Conservation (phyloP, 2,888 invertebrate genomes). For the Aleiodes testaceus region DNA sequence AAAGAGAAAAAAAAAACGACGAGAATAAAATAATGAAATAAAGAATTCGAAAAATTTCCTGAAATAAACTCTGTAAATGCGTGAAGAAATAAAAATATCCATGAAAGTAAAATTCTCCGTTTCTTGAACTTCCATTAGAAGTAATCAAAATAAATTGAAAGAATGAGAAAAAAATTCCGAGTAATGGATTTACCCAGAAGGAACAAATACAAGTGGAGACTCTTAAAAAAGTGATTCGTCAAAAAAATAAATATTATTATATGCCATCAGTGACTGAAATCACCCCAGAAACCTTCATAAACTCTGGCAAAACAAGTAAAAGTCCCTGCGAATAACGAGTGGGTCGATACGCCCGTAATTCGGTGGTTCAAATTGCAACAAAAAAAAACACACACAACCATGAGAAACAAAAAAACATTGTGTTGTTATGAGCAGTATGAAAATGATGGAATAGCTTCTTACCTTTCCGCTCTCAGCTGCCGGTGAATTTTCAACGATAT, state of each 20-base stretch:
- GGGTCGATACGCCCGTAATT: conserved; percentile 44
- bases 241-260: too few species aligned
- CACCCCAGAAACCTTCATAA: not conserved
- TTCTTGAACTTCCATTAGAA: too few species aligned
- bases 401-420: not conserved
- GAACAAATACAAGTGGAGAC: too few species aligned
- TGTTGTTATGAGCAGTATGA: not conserved
- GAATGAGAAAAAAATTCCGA: too few species aligned
- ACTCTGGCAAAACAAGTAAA: not conserved
- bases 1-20: not conserved
- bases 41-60: not conserved
- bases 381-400: not conserved
- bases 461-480: conserved; percentile 93
- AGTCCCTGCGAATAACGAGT: conserved; percentile 29
- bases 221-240: too few species aligned
- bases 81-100: too few species aligned
- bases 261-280: not conserved
- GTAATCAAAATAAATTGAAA: too few species aligned
- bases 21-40: not conserved
- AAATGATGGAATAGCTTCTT: conserved; percentile 66
- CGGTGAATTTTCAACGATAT: conserved; percentile 94
- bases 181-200: too few species aligned
- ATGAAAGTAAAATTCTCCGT: too few species aligned
- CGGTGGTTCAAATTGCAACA: conserved; percentile 1
- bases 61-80: too few species aligned